A percentile compares a stretch with the other conserved stretches of the same genome.
These are phyloP conservation scores for Capitulum mitella DNA, from an alignment of 2,888 invertebrate genomes.

Conservation along the genomic window DNA sequence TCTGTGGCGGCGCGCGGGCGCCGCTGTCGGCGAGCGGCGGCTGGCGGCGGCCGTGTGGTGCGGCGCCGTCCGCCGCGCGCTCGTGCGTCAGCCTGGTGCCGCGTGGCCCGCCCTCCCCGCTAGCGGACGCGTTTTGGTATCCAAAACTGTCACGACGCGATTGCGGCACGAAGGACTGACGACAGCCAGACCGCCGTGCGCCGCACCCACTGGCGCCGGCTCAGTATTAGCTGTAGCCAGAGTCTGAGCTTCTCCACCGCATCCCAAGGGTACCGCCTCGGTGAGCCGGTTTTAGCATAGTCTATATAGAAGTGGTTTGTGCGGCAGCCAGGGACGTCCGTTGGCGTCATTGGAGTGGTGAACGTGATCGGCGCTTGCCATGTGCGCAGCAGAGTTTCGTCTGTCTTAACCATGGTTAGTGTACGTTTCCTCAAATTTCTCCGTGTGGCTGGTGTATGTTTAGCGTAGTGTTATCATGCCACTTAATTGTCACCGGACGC, in stretches of 20 bases:
- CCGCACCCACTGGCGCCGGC: neutral
- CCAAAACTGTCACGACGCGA: neutral
- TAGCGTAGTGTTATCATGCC: neutral
- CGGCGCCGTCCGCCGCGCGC: neutral
- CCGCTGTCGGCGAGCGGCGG: neutral
- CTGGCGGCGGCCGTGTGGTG: neutral
- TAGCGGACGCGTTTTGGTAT: neutral
- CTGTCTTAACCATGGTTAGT: neutral
- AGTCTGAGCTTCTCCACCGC: too few relatives aligned
- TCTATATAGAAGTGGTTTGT: too few relatives aligned
- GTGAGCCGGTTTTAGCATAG: too few relatives aligned
- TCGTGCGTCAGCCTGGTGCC: neutral
- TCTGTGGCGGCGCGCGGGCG: neutral
- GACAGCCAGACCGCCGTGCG: neutral
- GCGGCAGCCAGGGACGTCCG: too few relatives aligned
- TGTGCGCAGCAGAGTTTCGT: neutral
- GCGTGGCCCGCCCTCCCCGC: too few relatives aligned
- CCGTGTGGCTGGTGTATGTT: neutral
- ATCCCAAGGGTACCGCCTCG: too few relatives aligned
- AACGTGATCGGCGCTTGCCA: too few relatives aligned
- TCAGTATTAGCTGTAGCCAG: too few relatives aligned
- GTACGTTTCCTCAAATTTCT: neutral
- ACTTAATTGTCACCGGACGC: neutral
- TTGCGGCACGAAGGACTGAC: neutral
- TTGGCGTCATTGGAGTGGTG: too few relatives aligned